Evolutionary conservation across 2,113 vertebrate genomes (phyloP), one percentile per base, ranked within the genome.

Genomic region (Mustela lutreola): DNA sequence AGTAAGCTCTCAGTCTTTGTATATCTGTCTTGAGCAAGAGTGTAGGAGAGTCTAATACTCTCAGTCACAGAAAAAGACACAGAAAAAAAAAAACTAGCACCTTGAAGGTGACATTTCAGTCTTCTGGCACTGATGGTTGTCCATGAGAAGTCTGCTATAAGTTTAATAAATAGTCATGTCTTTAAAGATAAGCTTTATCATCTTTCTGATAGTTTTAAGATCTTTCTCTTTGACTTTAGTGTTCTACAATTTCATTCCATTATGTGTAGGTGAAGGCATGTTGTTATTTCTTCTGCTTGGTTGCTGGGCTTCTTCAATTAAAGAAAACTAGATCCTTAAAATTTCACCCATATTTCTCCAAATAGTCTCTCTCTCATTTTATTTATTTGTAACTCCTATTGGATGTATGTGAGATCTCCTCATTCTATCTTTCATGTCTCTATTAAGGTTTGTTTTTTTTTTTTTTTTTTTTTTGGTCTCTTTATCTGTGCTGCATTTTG

Each of bases 121-220:
- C 28, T 94, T 87, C 24, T 16, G 11, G 12, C 36, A 16, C 31
- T 31, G 73, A n/a, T 53, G 63, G 50, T 36, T 96, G 65, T 4
- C 28, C 76, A 48, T 67, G 67, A 36, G 45, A 91, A 96, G 36
- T 88, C 42, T 67, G 31, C 36, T 83, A 0, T 56, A 65, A 65
- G 36, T 93, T 70, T 76, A 45, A 39, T 22, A 75, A 89, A 42
- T 42, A 63, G 56, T 67, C 18, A 39, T 67, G 36, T 62, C 50
- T 96, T 60, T 85, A 71, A 70, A 89, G 36, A 67, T 86, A 89
- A 84, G 26, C 15, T 91, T 84, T 96, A 63, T 63, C n/a, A 80
- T 70, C 36, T 90, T 62, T 94, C 87, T 79, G 60, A 22, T 78
- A 84, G 76, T 88, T 96, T 53, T 33, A 53, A 91, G 60, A 56